Base-by-base conservation (phyloP, 2,888 invertebrate species). In the Catonia carolina region DNA sequence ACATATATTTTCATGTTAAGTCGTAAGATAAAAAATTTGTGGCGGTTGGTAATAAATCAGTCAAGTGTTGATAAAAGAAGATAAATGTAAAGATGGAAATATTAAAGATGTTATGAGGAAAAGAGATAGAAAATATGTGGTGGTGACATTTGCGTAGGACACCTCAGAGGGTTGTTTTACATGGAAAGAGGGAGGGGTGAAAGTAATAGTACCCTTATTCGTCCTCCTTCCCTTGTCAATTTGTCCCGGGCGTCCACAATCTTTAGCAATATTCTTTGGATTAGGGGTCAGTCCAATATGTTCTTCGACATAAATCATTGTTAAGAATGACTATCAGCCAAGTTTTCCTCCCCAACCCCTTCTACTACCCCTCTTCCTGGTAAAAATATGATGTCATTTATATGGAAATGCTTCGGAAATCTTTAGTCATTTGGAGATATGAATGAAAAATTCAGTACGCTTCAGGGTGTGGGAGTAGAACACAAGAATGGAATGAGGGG, bases 391-490 rank as follows among this genome's bases (percentile, higher is more conserved):
- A 54, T 59, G 58, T 63, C 63, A 63, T 63, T 62, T 63, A 63
- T 63, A 63, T 64, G 63, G 63, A 63, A 63, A 63, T 63, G 57
- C 47, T 53, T 42, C 12, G 53, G 27, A 52, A 50, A 56, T 45
- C 45, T 59, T 41, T 20, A 58, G 65, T 65, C 66, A 65, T 67
- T 65, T 64, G 56, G 61, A 64, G 65, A 66, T 67, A 67, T 65
- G 66, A 66, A 65, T 66, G 66, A 66, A 67, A 65, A 66, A 65
- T 66, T 65, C 55, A 52, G 55, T 33, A 47, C 27, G 31, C 33
- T 42, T 33, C 8, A n/a, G 36, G 53, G 50, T 17, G 35, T 18
- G 27, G 5, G 8, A 27, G 27, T 8, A 27, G 5, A 27, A 37
- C 15, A 17, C 15, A 15, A 17, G 39, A 12, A 3, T 15, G 39